phyloP scores from a whole-genome alignment of 2,888 invertebrate genomes.

The Adelphocoris suturalis region DNA sequence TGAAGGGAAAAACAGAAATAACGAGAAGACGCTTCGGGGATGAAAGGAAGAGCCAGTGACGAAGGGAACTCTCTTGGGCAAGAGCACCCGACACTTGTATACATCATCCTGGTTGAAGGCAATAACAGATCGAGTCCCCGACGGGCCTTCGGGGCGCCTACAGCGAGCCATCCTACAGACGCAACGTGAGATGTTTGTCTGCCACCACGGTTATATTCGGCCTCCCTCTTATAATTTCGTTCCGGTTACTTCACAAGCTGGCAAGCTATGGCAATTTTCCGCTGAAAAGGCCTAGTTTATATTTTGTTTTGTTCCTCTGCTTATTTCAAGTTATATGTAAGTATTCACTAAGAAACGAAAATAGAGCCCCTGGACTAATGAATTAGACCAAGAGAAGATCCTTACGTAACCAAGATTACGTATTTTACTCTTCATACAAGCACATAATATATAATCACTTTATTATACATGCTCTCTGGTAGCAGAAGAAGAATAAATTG shows the following conservation, averaged over 20 bases:
- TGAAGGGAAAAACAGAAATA: constrained; percentile 47
- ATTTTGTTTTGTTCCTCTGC: background rate
- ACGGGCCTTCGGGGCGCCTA: constrained; percentile 35
- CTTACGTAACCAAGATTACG: no score
- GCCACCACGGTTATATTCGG: background rate
- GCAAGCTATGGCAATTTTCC: background rate
- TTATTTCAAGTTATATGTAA: background rate
- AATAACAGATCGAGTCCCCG: constrained; percentile 31
- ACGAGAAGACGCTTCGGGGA: constrained; percentile 10
- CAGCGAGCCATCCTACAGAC: constrained; percentile 17
- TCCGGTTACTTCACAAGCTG: constrained; percentile 52
- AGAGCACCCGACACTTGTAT: constrained; percentile 42
- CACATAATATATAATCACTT: no score
- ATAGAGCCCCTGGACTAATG: no score
- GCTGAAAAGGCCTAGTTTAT: constrained; percentile 2
- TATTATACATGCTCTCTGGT: no score
- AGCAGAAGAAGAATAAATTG: no score
- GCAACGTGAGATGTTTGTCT: constrained; percentile 59
- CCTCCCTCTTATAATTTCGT: constrained; percentile 44
- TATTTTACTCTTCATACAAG: no score
- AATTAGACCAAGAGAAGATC: no score
- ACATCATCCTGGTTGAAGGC: constrained; percentile 57
- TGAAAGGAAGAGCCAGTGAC: background rate
- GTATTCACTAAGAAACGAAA: no score
- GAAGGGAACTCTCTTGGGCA: constrained; percentile 51